Evolutionary conservation across 2,888 invertebrate genomes (phyloP).

Genomic region (Caenorhabditis sp.): DNA sequence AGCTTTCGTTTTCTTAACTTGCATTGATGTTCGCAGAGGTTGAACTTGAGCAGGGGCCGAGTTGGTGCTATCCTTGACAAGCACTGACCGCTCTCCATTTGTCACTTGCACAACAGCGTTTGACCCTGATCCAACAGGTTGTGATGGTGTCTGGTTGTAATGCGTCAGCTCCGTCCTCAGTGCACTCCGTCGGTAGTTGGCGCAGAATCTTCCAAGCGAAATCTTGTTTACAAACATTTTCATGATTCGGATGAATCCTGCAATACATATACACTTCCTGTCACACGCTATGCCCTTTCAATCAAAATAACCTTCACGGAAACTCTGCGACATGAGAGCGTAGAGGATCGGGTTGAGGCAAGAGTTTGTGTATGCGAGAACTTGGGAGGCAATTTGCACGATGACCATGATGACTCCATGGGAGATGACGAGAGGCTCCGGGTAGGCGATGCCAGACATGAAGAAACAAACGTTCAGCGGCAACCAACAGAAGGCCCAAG

Average conservation of each 20-base stretch:
- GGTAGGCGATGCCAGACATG: slow-evolving; percentile 79
- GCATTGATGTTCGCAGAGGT: slow-evolving; percentile 53
- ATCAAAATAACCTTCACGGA: slow-evolving; percentile 88
- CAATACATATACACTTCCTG: slow-evolving; percentile 21
- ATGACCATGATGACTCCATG: slow-evolving; percentile 80
- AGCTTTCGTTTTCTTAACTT: slow-evolving; percentile 42
- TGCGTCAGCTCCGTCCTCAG: slow-evolving; percentile 61
- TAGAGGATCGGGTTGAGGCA: slow-evolving; percentile 96
- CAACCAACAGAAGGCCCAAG: slow-evolving; percentile 95
- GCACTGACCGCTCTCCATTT: slow-evolving; percentile 39
- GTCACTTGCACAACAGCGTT: slow-evolving; percentile 49
- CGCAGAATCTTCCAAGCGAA: slow-evolving; percentile 64
- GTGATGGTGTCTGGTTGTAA: slow-evolving; percentile 49
- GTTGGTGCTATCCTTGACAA: slow-evolving; percentile 30
- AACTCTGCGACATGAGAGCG: slow-evolving; percentile 95
- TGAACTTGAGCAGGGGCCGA: slow-evolving; percentile 33
- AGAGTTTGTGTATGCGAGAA: slow-evolving; percentile 92
- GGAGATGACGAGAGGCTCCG: slow-evolving; percentile 78
- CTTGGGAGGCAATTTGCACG: slow-evolving; percentile 80
- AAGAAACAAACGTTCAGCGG: slow-evolving; percentile 90
- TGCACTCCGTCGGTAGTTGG: slow-evolving; percentile 44
- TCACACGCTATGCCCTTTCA: not conserved
- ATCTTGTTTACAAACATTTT: slow-evolving; percentile 55
- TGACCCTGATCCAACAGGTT: not conserved
- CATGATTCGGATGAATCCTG: slow-evolving; percentile 70